These are phyloP conservation scores for Varanus salvator DNA, from an alignment of 2,113 vertebrate genomes.

Conservation along the genomic window DNA sequence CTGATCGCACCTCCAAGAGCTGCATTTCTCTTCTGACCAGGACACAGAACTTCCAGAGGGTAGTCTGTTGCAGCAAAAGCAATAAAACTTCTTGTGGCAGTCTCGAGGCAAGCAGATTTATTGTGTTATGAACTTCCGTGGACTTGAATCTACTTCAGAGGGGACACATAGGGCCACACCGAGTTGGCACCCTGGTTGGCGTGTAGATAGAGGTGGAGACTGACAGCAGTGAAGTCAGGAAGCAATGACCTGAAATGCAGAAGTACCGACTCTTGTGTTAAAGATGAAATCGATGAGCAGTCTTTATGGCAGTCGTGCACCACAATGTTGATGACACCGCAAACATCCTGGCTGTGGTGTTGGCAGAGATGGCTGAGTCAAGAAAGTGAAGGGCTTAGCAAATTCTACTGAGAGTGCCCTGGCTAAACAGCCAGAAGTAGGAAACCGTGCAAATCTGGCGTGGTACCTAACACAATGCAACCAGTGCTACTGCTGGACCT, in stretches of 20 bases:
- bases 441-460: no score
- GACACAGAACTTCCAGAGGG: neutral
- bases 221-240: neutral
- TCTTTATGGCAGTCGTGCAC: neutral
- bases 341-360: neutral
- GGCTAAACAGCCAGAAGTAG: no score
- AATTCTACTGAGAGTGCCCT: no score
- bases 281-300: neutral
- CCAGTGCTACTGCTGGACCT: no score
- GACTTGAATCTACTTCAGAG: no score
- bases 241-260: neutral
- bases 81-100: neutral
- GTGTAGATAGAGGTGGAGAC: neutral
- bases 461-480: no score
- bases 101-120: no score
- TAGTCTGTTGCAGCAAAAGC: neutral
- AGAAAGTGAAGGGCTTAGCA: no score
- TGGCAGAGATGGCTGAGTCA: no score
- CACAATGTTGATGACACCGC: no score
- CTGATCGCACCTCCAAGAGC: neutral
- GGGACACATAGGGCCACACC: no score
- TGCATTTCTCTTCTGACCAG: neutral
- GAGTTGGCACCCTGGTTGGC: neutral
- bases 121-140: no score
- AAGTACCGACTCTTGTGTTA: neutral